A percentile compares a stretch with the other conserved stretches of the same genome.
Evolutionary conservation across 2,113 vertebrate species (phyloP).

Genomic region (Bolborhynchus lineola): DNA sequence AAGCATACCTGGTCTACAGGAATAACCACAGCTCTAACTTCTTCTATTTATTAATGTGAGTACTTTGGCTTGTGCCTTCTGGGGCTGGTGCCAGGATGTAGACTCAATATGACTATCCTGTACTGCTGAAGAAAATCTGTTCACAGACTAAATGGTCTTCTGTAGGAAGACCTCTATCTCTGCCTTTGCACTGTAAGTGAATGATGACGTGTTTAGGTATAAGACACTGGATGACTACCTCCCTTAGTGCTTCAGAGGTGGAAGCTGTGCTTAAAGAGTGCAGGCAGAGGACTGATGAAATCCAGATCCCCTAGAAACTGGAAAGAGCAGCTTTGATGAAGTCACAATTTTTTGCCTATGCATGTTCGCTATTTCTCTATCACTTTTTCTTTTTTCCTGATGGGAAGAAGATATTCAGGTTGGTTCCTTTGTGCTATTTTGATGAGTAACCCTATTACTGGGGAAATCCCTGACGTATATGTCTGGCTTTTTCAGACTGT

Average conservation of each 20-base stretch:
- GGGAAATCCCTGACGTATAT: background rate
- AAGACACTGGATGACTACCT: background rate
- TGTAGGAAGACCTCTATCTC: background rate
- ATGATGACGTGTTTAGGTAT: background rate
- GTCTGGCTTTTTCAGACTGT: background rate
- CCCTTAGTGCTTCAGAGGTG: background rate
- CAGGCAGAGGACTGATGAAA: background rate
- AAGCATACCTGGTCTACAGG: background rate
- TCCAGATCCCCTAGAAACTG: background rate
- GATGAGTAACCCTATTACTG: background rate
- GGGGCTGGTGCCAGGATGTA: background rate
- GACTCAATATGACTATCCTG: accelerated
- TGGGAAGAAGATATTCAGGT: background rate
- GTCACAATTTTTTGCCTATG: background rate
- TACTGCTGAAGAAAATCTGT: background rate
- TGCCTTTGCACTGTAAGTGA: background rate
- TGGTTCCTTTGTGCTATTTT: background rate
- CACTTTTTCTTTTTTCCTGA: background rate
- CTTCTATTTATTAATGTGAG: background rate
- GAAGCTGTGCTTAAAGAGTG: background rate
- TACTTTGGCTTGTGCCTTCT: background rate
- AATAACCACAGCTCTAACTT: background rate
- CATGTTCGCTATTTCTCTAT: background rate
- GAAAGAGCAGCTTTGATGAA: background rate
- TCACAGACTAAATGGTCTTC: background rate